Evolutionary conservation across 2,113 vertebrate genomes (phyloP), one percentile per base, ranked within the genome.

Genomic region (Salvator merianae): DNA sequence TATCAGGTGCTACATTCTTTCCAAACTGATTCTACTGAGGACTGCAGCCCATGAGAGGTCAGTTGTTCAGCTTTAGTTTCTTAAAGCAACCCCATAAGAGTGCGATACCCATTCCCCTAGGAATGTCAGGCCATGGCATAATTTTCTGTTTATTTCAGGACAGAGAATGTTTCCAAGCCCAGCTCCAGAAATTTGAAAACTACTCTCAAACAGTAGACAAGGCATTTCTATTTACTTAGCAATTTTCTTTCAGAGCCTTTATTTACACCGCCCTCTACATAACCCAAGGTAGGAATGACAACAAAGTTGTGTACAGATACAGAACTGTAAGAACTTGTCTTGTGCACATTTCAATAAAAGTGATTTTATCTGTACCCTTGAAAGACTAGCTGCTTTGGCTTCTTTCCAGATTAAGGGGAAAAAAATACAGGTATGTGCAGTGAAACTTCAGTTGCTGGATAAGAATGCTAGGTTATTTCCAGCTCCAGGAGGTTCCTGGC

Each of bases 311-410:
- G 40, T 73, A 65, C 30, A 20, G 14, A 30, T 9, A 13, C 28
- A 26, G 16, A 69, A 55, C 40, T 82, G 68, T 22, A 83, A 55
- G 68, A 73, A 78, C 80, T 65, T 40, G 66, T 78, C 69, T 53
- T 77, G 53, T n/a, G 13, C 59, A 72, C 34, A 26, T 83, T 83
- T 50, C 40, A 53, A 78, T 53, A 66, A 72, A 73, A 66, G 43
- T 20, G 68, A 55, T 66, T 79, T 30, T 83, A 38, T 79, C 53
- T 83, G 4, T 83, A 68, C 40, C 55, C 75, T 78, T 78, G 73
- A 78, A 73, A 78, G 40, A 66, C 40, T 71, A 28, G 36, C 43
- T 83, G 55, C n/a, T 85, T 55, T 66, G 77, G 40, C 55, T 79
- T 72, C 38, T 50, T 73, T 7, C 55, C 18, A 59, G 22, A 62